Conservation (phyloP, 1,140 invertebrate genomes). For the Holcopasites calliopsidis region DNA sequence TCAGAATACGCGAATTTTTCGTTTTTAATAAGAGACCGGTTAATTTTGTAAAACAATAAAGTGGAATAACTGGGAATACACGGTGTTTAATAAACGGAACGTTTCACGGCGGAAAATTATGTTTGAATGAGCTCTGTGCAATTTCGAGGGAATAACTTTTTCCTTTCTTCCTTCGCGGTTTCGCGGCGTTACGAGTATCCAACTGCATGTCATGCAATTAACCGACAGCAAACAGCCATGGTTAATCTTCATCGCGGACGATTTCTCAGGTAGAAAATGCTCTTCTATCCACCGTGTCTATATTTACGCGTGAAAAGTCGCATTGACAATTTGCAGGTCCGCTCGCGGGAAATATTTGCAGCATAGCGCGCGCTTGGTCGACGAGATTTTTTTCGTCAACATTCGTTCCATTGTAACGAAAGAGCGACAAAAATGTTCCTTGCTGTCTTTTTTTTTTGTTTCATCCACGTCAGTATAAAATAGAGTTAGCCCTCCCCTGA, state of each 20-base stretch:
- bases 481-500: not conserved
- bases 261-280: not conserved
- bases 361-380: too few species aligned
- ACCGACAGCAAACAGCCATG: not conserved
- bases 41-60: not conserved
- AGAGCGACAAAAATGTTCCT: not conserved
- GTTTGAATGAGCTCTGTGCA: not conserved
- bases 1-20: too few species aligned
- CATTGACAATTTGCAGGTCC: not conserved
- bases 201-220: not conserved
- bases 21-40: too few species aligned
- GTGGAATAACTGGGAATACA: not conserved
- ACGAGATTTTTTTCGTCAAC: slow-evolving; percentile 17
- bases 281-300: not conserved
- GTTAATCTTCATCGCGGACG: not conserved
- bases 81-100: too few species aligned
- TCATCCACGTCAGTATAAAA: too few species aligned
- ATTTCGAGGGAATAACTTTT: not conserved
- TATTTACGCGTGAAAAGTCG: slow-evolving; percentile 2
- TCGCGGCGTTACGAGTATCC: too few species aligned
- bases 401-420: slow-evolving; percentile 1
- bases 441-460: too few species aligned
- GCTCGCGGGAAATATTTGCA: not conserved
- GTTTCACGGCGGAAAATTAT: too few species aligned
- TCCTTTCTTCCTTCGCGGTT: too few species aligned